These are phyloP conservation scores for Sarcoramphus papa DNA, from an alignment of 2,797 vertebrate genomes.

Conservation along the genomic window DNA sequence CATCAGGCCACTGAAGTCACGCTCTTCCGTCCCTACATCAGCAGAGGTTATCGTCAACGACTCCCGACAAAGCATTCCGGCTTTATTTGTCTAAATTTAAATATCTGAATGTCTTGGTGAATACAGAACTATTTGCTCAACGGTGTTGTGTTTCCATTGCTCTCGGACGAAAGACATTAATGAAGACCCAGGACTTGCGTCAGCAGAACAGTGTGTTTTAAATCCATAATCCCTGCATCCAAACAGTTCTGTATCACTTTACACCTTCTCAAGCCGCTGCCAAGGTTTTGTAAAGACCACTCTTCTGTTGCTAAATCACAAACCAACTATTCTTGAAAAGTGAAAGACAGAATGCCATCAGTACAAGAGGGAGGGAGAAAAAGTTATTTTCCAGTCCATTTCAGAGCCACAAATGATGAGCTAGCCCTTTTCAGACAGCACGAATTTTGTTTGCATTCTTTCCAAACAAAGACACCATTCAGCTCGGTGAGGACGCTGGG, in stretches of 20 bases:
- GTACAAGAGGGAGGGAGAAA: neutral
- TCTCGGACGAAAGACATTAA: accelerated
- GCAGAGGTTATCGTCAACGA: accelerated
- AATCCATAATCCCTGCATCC: neutral
- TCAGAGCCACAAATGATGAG: conserved; percentile 18
- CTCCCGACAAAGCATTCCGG: accelerated
- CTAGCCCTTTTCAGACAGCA: conserved; percentile 10
- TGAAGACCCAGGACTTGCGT: neutral
- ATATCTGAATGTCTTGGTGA: neutral
- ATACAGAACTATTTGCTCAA: neutral
- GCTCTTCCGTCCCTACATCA: neutral
- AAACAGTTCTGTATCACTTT: neutral
- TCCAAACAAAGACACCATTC: conserved; percentile 26
- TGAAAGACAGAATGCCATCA: neutral
- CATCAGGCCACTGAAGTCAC: neutral
- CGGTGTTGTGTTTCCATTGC: neutral
- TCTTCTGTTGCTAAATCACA: neutral
- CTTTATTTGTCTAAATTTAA: accelerated
- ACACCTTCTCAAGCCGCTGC: neutral
- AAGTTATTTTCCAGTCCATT: neutral
- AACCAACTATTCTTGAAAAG: neutral
- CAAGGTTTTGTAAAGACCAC: neutral
- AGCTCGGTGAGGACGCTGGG: neutral
- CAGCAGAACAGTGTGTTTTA: neutral
- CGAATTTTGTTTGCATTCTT: conserved; percentile 5